Percentiles rank a stretch among this genome's conserved stretches.
These are phyloP conservation scores for Nomada goodeniana DNA, from an alignment of 2,888 invertebrate genomes.

Conservation along the genomic window DNA sequence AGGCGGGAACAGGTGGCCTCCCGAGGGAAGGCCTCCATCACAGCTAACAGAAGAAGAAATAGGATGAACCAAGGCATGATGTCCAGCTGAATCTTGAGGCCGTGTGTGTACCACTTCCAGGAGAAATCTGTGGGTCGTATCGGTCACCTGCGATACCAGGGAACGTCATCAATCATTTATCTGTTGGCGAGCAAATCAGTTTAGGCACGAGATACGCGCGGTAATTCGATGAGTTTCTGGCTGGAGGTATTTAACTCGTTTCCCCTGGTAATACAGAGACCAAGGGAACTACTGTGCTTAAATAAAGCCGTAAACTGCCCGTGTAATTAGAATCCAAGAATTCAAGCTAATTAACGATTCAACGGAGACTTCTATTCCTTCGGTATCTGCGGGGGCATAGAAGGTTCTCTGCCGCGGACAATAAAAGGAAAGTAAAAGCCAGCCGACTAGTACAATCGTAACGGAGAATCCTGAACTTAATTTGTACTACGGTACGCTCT, in stretches of 20 bases:
- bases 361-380: slow-evolving; percentile 55
- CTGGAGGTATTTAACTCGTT: slow-evolving; percentile 1
- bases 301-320: slow-evolving; percentile 68
- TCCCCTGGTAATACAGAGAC: slow-evolving; percentile 5
- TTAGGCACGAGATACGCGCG: background rate
- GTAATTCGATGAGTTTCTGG: slow-evolving; percentile 19
- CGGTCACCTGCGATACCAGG: slow-evolving; percentile 72
- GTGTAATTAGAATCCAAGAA: slow-evolving; percentile 68
- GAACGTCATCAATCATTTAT: slow-evolving; percentile 6
- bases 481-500: slow-evolving; percentile 57
- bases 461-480: slow-evolving; percentile 67
- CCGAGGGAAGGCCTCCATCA: slow-evolving; percentile 85
- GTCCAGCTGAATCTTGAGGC: slow-evolving; percentile 83
- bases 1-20: slow-evolving; percentile 85
- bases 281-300: slow-evolving; percentile 42
- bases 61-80: slow-evolving; percentile 86
- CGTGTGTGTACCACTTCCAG: slow-evolving; percentile 79
- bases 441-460: slow-evolving; percentile 62
- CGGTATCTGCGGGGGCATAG: slow-evolving; percentile 58
- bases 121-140: slow-evolving; percentile 70
- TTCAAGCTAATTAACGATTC: slow-evolving; percentile 71
- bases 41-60: slow-evolving; percentile 85
- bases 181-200: background rate
- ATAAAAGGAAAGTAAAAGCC: slow-evolving; percentile 66
- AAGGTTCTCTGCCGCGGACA: slow-evolving; percentile 47